Percentiles rank a stretch among this genome's conserved stretches.
These are phyloP conservation scores for Syngnathoides biaculeatus DNA, from an alignment of 2,113 vertebrate genomes.

Conservation along the genomic window DNA sequence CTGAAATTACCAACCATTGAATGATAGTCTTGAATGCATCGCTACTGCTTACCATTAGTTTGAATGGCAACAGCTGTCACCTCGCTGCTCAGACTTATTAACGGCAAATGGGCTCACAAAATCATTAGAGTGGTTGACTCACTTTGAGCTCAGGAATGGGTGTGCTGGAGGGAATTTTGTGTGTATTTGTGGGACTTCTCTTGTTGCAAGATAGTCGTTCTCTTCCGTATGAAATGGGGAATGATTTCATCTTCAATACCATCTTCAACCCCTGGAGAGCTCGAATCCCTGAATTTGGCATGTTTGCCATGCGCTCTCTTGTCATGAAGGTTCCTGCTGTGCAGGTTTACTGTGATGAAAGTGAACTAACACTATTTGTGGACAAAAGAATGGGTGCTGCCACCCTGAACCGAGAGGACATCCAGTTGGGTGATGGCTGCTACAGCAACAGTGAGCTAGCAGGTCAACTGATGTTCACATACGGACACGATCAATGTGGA, in stretches of 20 bases:
- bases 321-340: conserved; percentile 27
- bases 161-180: not conserved
- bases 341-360: conserved; percentile 51
- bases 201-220: not conserved
- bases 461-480: conserved; percentile 47
- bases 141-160: conserved; percentile 31
- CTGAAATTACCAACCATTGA: not conserved
- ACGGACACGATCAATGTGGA: conserved; percentile 51
- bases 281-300: conserved; percentile 13
- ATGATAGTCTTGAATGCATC: not conserved
- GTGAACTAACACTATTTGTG: conserved; percentile 39
- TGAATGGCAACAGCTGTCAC: conserved; percentile 44
- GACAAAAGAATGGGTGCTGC: conserved; percentile 20
- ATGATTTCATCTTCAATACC: conserved; percentile 17
- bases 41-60: conserved; percentile 3
- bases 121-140: not conserved
- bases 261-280: conserved; percentile 43
- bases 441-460: conserved; percentile 38
- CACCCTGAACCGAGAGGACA: conserved; percentile 21
- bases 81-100: conserved; percentile 11
- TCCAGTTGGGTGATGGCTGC: conserved; percentile 50
- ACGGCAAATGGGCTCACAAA: not conserved
- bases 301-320: conserved; percentile 11
- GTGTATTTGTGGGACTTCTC: conserved; percentile 5
- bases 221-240: conserved; percentile 18